Conservation (phyloP, 2,113 vertebrate genomes). For the Butorides virescens region DNA sequence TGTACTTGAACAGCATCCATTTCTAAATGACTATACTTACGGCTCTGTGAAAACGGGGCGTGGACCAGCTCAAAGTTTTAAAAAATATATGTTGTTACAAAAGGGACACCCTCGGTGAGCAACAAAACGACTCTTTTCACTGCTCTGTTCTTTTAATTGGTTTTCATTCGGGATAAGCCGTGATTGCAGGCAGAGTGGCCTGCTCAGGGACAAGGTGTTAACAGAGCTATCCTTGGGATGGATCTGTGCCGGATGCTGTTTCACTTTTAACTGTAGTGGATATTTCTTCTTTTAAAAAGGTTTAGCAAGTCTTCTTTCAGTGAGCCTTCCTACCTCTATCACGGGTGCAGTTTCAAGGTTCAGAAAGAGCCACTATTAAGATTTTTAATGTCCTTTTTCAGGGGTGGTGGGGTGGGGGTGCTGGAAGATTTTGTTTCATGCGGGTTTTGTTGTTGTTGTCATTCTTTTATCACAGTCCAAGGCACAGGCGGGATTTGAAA, state of each 20-base stretch:
- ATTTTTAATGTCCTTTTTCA: background rate
- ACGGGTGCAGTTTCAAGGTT: background rate
- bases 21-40: constrained; percentile 40
- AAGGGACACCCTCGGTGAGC: background rate
- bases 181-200: background rate
- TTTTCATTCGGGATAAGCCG: background rate
- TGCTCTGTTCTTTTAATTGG: background rate
- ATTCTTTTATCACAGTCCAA: background rate
- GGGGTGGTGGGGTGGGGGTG: fast-evolving
- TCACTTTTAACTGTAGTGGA: background rate
- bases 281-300: background rate
- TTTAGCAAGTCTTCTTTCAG: background rate
- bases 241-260: background rate
- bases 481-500: background rate
- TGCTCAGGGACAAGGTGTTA: background rate
- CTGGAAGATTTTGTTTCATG: background rate
- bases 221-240: constrained; percentile 2
- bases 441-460: background rate
- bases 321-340: background rate
- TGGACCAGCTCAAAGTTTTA: constrained; percentile 46
- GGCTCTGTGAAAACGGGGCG: background rate
- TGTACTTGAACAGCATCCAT: constrained; percentile 59
- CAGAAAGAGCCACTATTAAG: background rate
- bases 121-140: background rate
- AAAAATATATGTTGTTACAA: constrained; percentile 13